phyloP scores from a whole-genome alignment of 2,888 invertebrate species.

The Coenonympha glycerion region DNA sequence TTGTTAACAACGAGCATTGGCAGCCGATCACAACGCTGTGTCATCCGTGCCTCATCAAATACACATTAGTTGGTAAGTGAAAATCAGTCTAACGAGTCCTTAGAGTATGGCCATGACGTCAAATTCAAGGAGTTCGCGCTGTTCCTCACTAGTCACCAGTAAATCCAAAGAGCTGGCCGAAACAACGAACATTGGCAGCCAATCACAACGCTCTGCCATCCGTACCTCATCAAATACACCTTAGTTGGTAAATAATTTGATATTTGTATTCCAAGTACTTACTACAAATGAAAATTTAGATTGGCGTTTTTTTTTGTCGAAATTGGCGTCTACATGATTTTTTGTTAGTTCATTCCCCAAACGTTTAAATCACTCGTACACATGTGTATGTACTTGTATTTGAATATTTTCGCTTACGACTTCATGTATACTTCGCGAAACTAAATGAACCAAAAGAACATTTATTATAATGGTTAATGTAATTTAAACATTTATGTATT shows the following conservation, averaged over 20 bases:
- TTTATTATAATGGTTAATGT: no score
- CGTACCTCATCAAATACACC: slow-evolving; percentile 90
- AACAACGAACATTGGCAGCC: slow-evolving; percentile 95
- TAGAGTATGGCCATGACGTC: slow-evolving; percentile 86
- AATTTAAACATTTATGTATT: no score
- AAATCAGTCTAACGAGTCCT: slow-evolving; percentile 81
- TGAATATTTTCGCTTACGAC: no score
- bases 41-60: slow-evolving; percentile 90
- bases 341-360: no score
- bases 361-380: no score
- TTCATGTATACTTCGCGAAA: no score
- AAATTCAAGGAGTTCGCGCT: slow-evolving; percentile 90
- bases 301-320: no score
- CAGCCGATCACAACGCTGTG: slow-evolving; percentile 87
- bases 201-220: slow-evolving; percentile 87
- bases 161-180: slow-evolving; percentile 60
- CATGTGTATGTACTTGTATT: no score
- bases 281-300: no score
- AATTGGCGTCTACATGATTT: no score
- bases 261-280: no score
- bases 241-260: slow-evolving; percentile 86
- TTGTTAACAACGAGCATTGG: slow-evolving; percentile 92
- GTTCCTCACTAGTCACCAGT: slow-evolving; percentile 84
- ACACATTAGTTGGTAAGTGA: slow-evolving; percentile 88
- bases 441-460: no score